phyloP scores from a whole-genome alignment of 2,888 invertebrate species.

The Hemicrepidius hirtus region DNA sequence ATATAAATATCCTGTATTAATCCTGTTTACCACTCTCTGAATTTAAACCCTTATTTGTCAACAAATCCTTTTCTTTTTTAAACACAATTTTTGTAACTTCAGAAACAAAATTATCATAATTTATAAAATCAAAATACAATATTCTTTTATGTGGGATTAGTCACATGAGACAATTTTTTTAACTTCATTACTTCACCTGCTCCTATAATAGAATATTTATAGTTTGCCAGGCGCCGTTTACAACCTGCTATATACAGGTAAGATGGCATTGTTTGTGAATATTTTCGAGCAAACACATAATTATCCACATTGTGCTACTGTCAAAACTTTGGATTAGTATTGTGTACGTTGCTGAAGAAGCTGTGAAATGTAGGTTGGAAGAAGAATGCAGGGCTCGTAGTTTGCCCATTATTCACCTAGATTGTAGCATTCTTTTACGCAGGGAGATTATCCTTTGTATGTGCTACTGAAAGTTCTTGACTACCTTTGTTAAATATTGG shows the following conservation, averaged over 20 bases:
- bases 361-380: slow-evolving; percentile 51
- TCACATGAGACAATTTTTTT: not conserved
- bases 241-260: slow-evolving; percentile 62
- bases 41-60: slow-evolving; percentile 12
- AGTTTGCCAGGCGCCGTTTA: slow-evolving; percentile 58
- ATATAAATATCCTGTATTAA: slow-evolving; percentile 28
- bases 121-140: too few relatives aligned
- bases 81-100: not conserved
- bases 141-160: too few relatives aligned
- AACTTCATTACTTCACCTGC: slow-evolving; percentile 30
- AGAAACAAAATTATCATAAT: too few relatives aligned
- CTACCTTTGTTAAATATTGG: slow-evolving; percentile 65
- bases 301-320: slow-evolving; percentile 70
- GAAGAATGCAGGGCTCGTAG: slow-evolving; percentile 4
- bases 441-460: slow-evolving; percentile 54
- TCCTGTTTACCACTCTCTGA: slow-evolving; percentile 4
- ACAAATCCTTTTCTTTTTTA: not conserved
- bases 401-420: slow-evolving; percentile 26
- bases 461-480: slow-evolving; percentile 56
- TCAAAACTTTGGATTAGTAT: slow-evolving; percentile 71
- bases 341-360: slow-evolving; percentile 58
- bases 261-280: slow-evolving; percentile 65
- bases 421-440: slow-evolving; percentile 52
- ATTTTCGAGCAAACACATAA: slow-evolving; percentile 69
- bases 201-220: slow-evolving; percentile 9